Percentiles rank a stretch among this genome's conserved stretches.
Evolutionary conservation across 2,797 vertebrate genomes (phyloP).

Genomic region (Sitta carolinensis): DNA sequence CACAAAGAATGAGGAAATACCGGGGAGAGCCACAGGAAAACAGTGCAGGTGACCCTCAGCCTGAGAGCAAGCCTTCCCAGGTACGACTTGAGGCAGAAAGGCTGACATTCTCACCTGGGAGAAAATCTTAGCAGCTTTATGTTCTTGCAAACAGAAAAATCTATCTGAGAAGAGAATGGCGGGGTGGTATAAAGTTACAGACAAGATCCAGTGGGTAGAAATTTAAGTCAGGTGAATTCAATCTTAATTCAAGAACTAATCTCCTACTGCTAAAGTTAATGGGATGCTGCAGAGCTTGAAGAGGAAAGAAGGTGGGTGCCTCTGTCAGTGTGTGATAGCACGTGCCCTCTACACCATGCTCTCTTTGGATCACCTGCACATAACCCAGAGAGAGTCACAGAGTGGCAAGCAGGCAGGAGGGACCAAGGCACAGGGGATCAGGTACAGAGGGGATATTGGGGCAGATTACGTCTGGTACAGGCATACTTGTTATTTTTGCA

Average conservation of each 20-base stretch:
- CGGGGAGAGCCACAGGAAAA: neutral
- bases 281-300: neutral
- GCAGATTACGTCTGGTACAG: neutral
- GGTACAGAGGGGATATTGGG: neutral
- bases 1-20: neutral
- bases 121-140: neutral
- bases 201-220: neutral
- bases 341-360: neutral
- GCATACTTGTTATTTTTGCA: neutral
- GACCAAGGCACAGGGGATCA: neutral
- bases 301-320: neutral
- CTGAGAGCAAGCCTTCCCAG: neutral
- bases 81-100: neutral
- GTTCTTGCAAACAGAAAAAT: neutral
- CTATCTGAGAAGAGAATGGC: neutral
- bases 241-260: neutral
- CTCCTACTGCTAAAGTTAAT: neutral
- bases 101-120: neutral
- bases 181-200: neutral
- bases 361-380: neutral
- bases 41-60: neutral
- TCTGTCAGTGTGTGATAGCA: neutral
- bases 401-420: rapidly evolving
- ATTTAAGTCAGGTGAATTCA: neutral
- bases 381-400: neutral